A percentile compares a stretch with the other conserved stretches of the same genome.
phyloP scores from a whole-genome alignment of 2,797 vertebrate species.

The Melanotaenia boesemani region DNA sequence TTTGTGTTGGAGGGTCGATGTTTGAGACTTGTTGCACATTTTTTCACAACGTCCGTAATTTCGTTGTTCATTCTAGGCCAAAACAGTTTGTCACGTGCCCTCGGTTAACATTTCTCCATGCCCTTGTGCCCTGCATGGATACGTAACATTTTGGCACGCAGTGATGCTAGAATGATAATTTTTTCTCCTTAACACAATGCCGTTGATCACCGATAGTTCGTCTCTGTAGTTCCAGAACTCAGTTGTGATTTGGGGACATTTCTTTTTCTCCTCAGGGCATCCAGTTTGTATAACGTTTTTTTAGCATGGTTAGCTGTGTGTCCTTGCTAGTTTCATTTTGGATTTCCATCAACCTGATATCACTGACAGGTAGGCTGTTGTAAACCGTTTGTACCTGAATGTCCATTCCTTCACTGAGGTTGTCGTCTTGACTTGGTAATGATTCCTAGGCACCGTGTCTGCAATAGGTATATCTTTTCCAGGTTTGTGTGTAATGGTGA shows the following conservation, averaged over 20 bases:
- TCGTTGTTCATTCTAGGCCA: not conserved
- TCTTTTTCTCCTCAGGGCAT: too few relatives aligned
- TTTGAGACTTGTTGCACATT: not conserved
- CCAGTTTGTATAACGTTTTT: not conserved
- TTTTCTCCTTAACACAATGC: not conserved
- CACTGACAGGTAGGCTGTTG: not conserved
- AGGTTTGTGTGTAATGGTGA: too few relatives aligned
- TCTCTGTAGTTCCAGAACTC: not conserved
- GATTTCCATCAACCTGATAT: not conserved
- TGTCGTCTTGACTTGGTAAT: not conserved
- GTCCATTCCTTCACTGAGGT: not conserved
- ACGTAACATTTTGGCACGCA: not conserved
- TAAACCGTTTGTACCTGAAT: not conserved
- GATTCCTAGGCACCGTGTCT: not conserved
- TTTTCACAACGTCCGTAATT: not conserved
- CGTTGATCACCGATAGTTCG: not conserved
- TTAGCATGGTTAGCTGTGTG: not conserved
- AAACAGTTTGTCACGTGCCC: not conserved
- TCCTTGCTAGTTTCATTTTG: not conserved
- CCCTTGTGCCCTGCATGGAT: not conserved
- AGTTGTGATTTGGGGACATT: not conserved
- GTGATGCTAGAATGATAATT: not conserved
- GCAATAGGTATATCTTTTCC: not conserved
- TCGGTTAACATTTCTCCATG: not conserved
- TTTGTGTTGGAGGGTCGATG: not conserved